Percentiles rank a stretch among this genome's conserved stretches.
Conservation (phyloP, 2,888 invertebrate species). For the Diarsia rubi region DNA sequence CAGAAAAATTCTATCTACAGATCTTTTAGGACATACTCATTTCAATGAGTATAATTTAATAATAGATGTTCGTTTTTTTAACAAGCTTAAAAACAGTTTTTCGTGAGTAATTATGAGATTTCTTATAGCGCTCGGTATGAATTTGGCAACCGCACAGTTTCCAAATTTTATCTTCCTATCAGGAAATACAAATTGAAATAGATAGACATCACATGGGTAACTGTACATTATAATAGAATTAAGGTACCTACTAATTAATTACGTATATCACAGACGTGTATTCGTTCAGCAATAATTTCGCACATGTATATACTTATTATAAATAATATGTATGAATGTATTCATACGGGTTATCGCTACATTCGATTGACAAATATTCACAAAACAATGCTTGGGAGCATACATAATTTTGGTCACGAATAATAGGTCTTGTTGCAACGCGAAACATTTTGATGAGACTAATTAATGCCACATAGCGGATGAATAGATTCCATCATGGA, state of each 20-base stretch:
- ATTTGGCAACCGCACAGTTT: conserved; percentile 54
- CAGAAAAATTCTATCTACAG: background rate
- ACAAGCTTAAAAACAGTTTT: conserved; percentile 24
- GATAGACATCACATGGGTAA: conserved; percentile 50
- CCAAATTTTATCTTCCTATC: conserved; percentile 39
- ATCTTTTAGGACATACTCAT: conserved; percentile 6
- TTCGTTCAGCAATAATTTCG: conserved; percentile 68
- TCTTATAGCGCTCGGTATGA: conserved; percentile 15
- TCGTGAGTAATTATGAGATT: conserved; percentile 47
- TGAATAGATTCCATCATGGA: conserved; percentile 18
- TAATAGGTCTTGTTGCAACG: conserved; percentile 9
- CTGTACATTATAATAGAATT: conserved; percentile 35
- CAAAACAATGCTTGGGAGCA: conserved; percentile 17
- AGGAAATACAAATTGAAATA: conserved; percentile 45
- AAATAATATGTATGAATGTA: conserved; percentile 26
- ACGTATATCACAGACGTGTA: conserved; percentile 54
- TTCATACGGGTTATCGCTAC: conserved; percentile 19
- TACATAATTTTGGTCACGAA: conserved; percentile 13
- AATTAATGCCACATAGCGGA: conserved; percentile 26
- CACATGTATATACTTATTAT: conserved; percentile 19
- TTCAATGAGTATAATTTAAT: conserved; percentile 15
- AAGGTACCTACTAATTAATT: conserved; percentile 26
- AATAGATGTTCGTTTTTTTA: conserved; percentile 22
- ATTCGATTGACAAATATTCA: conserved; percentile 33
- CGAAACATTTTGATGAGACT: conserved; percentile 32